phyloP scores from a whole-genome alignment of 2,888 invertebrate genomes.

The Abrostola triplasia region DNA sequence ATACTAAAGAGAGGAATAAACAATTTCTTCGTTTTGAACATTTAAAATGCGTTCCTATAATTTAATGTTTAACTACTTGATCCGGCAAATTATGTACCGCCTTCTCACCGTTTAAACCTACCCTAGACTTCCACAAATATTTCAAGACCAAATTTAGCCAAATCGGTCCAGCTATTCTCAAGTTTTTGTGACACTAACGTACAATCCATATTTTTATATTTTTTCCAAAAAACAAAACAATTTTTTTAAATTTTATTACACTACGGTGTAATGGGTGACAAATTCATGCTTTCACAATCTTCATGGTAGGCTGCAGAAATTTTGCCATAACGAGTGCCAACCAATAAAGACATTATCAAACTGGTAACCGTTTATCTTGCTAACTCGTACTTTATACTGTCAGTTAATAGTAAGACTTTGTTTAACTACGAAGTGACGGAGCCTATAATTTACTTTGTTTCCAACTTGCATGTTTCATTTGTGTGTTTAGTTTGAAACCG shows the following conservation, averaged over 20 bases:
- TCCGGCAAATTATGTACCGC: too few species aligned
- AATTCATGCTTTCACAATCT: conserved; percentile 37
- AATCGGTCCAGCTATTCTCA: too few species aligned
- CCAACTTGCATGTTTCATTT: neutral
- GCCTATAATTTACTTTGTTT: conserved; percentile 10
- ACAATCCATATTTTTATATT: too few species aligned
- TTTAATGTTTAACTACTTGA: neutral
- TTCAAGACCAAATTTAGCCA: too few species aligned
- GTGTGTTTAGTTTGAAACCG: neutral
- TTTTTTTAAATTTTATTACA: conserved; percentile 22
- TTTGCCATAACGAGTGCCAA: conserved; percentile 40
- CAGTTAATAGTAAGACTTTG: conserved; percentile 31
- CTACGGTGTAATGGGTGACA: conserved; percentile 24
- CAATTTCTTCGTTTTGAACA: neutral
- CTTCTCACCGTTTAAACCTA: too few species aligned
- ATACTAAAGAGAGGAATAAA: neutral
- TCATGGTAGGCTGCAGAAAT: conserved; percentile 51
- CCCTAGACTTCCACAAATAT: too few species aligned
- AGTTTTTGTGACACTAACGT: too few species aligned
- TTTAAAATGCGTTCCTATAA: neutral
- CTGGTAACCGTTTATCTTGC: conserved; percentile 40
- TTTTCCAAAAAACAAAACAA: too few species aligned
- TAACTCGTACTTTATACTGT: conserved; percentile 45
- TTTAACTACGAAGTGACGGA: conserved; percentile 21
- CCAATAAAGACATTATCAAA: conserved; percentile 58